Conservation (phyloP, 2,888 invertebrate genomes). For the Biston betularia region DNA sequence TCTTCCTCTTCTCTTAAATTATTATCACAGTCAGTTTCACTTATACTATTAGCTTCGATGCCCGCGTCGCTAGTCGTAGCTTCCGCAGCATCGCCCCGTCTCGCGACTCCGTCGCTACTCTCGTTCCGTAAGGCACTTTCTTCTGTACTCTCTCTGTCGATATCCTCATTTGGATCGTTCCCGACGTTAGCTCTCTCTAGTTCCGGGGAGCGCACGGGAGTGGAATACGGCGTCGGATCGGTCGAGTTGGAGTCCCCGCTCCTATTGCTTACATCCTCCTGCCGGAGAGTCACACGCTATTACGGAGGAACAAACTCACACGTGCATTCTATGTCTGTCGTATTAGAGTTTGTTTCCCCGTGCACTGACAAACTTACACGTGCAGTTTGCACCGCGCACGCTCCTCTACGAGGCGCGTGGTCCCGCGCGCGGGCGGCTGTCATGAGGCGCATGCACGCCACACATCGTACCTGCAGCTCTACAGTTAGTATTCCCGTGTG, state of each 20-base stretch:
- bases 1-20: constrained; percentile 82
- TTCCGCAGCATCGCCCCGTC: constrained; percentile 10
- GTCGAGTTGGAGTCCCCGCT: constrained; percentile 71
- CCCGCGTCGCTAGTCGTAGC: constrained; percentile 38
- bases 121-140: constrained; percentile 42
- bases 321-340: constrained; percentile 48
- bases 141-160: constrained; percentile 13
- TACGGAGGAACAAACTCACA: constrained; percentile 64
- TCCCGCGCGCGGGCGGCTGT: constrained; percentile 60
- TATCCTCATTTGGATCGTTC: constrained; percentile 20
- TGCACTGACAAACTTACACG: constrained; percentile 44
- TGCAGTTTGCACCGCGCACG: constrained; percentile 22
- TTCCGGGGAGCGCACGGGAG: constrained; percentile 73
- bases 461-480: constrained; percentile 25
- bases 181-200: constrained; percentile 41
- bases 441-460: constrained; percentile 23
- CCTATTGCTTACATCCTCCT: constrained; percentile 81
- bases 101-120: constrained; percentile 41
- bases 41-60: constrained; percentile 66
- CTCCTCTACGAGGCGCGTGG: constrained; percentile 25
- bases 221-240: constrained; percentile 74
- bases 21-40: constrained; percentile 82
- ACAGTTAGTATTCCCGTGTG: constrained; percentile 45
- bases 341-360: constrained; percentile 31
- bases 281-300: constrained; percentile 71